Evolutionary conservation across 2,888 invertebrate genomes (phyloP), one percentile per base, ranked within the genome.

Genomic region (Eupithecia subumbrata): DNA sequence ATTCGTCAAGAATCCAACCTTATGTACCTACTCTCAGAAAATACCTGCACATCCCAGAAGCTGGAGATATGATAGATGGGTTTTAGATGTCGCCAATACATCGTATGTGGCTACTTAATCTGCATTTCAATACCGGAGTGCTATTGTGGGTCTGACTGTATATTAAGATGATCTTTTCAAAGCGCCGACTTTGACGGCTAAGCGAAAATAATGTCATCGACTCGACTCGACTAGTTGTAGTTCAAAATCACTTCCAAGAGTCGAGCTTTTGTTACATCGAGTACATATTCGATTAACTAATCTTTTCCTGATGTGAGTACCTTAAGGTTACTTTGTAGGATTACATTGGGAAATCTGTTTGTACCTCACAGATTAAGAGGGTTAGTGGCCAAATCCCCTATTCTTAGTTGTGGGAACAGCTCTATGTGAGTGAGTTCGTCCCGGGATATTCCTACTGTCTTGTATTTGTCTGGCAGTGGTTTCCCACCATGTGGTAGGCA

Each of bases 331-430:
- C n/a, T 52, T 52, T 52, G n/a, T 52, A 9, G 52, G 9, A 56
- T 56, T 56, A 22, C n/a, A 56, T 56, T 56, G 52, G 52, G n/a
- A 56, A 56, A 56, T 56, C 52, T 56, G 52, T 56, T 56, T 56
- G 52, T 56, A 11, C 52, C 52, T 22, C 14, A 60, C 22, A 60
- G 60, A 60, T 60, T 60, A 60, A 60, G 22, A 60, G 60, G 25
- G 60, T 60, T 22, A 60, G 25, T 60, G 4, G 25, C 60, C 1
- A 60, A 60, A 60, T 60, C 60, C 25, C 22, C 60, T 60, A 25
- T 60, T 60, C 60, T 60, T 60, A 25, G 60, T 60, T 60, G 22
- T 5, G 60, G 60, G 60, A 60, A 60, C 60, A 12, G 60, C 25
- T 60, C 25, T 14, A 25, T 60, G 12, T 22, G 14, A 60, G 5